Evolutionary conservation across 2,888 invertebrate species (phyloP), one percentile per base, ranked within the genome.

Genomic region (Leptinotarsa tumamoca): DNA sequence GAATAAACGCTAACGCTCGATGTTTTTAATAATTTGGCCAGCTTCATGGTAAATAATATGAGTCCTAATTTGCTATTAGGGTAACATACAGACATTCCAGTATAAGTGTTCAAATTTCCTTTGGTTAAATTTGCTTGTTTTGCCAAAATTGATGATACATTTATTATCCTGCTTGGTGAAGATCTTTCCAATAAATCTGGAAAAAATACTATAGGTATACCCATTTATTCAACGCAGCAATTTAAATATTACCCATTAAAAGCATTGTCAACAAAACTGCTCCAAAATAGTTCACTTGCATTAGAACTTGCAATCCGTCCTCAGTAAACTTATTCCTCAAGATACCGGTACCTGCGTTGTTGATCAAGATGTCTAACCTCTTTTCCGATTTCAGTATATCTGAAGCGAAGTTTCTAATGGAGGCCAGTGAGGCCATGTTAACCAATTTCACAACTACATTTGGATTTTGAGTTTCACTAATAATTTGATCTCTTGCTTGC

Each of bases 261-360:
- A 95, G 89, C 74, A 92, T 88, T 0, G 94, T 94, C 70, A 95
- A 87, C 33, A 95, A 87, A 84, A 94, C 95, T 13, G 92, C 93
- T 5, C 93, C 94, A 82, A 93, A 92, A 83, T 94, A 91, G 81
- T 95, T 95, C n/a, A 92, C 90, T 80, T 93, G 93, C 90, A 93
- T 91, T 63, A 90, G 90, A n/a, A 89, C 85, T 43, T 93, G 90
- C 49, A 94, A 89, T 0, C 93, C 93, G 81, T 94, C 93, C 76
- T 90, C 89, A 0, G 93, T 92, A 63, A 85, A 85, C 58, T 86
- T 86, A 50, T 89, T 85, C 0, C 86, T 85, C 21, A 89, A 83
- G 2, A 90, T 90, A 14, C 88, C 90, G 0, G 90, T 89, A 0
- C 93, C 93, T 0, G 93, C 93, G 82, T 93, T 93, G 85, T 93